Evolutionary conservation across 2,888 invertebrate species (phyloP), one percentile per base, ranked within the genome.

Genomic region (Beris morrisii): DNA sequence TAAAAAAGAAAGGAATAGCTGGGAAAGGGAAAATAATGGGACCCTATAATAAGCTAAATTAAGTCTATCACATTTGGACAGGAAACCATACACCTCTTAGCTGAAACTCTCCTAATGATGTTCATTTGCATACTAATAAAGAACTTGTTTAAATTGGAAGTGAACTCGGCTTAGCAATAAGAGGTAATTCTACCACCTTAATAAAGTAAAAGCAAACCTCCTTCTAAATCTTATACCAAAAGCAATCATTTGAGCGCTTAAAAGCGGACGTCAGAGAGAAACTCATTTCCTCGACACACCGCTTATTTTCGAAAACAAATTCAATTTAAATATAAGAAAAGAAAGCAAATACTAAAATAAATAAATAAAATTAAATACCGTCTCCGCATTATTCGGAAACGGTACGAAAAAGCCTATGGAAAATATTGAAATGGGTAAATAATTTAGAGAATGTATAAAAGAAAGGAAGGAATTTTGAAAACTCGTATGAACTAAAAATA

Each of bases 241-340:
- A 59, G 46, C 64, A 67, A 64, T 65, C 53, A 28, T 48, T 61
- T 52, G 31, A 68, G 15, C 52, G 65, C 54, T 68, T 65, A 54
- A 50, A n/a, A 56, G 65, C 43, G 55, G 65, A 13, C 52, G 43
- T 52, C 50, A 31, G 30, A 52, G 52, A 38, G 52, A 50, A 28
- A 45, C 15, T 11, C 31, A 48, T 48, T 59, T 54, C 56, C 31
- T 53, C 5, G 13, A 13, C 28, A 31, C 65, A 43, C 45, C 50
- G 44, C 45, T 52, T 52, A 55, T 46, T 54, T 61, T 50, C 65
- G 61, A 61, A 58, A 61, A 64, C 59, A 15, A 15, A 65, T 56
- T 68, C 68, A 68, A 68, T 68, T 68, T 50, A 52, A 61, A 54
- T 30, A 55, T 56, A 38, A 38, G 38, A 38, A 38, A 38, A 38